Percentiles rank a stretch among this genome's conserved stretches.
Evolutionary conservation across 2,888 invertebrate species (phyloP).

Genomic region (Lepas anatifera): DNA sequence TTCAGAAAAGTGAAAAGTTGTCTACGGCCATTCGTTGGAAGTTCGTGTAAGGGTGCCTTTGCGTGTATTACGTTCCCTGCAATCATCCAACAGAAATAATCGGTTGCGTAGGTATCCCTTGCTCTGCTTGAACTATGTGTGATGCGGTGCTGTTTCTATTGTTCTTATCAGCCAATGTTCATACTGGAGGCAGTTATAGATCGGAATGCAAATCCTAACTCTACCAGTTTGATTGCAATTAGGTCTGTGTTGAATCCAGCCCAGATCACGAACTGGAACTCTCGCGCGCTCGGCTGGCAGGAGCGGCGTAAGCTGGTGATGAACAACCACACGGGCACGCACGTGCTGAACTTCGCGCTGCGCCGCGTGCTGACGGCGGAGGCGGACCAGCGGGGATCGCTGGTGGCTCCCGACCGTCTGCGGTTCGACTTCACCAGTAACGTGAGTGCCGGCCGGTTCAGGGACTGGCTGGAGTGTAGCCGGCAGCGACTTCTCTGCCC

Average conservation of each 20-base stretch:
- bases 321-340: constrained; percentile 98
- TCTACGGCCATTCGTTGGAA: not conserved
- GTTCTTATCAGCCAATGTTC: too few relatives aligned
- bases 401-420: constrained; percentile 92
- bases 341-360: constrained; percentile 87
- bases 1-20: too few relatives aligned
- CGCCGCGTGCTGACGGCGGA: constrained; percentile 78
- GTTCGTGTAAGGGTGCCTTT: not conserved
- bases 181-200: too few relatives aligned
- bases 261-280: too few relatives aligned
- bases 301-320: constrained; percentile 79
- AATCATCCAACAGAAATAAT: too few relatives aligned
- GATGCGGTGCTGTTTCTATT: too few relatives aligned
- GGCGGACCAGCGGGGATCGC: constrained; percentile 89
- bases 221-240: too few relatives aligned
- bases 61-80: not conserved
- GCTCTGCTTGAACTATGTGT: too few relatives aligned
- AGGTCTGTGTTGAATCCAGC: too few relatives aligned
- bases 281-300: constrained; percentile 32
- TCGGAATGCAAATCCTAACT: too few relatives aligned
- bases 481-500: too few relatives aligned
- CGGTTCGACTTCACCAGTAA: constrained; percentile 96
- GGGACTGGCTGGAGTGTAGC: not conserved
- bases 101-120: too few relatives aligned
- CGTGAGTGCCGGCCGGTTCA: constrained; percentile 31